These are phyloP conservation scores for Rhagologus leucostigma DNA, from an alignment of 2,113 vertebrate species.

Conservation along the genomic window DNA sequence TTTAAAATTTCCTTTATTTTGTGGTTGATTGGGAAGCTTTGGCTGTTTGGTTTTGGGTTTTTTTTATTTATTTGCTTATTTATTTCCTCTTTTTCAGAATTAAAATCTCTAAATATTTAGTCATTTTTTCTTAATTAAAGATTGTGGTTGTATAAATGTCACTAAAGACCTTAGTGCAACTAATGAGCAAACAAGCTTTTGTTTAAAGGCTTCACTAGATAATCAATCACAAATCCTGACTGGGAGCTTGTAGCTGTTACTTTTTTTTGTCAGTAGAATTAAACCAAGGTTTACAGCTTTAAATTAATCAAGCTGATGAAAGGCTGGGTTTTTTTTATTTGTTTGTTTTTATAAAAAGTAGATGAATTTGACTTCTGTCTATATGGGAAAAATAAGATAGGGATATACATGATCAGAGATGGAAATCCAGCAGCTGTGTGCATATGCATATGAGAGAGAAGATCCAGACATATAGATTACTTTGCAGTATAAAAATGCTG, in stretches of 20 bases:
- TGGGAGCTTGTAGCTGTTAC: not conserved
- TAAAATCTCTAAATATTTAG: not conserved
- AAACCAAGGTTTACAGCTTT: slow-evolving; percentile 19
- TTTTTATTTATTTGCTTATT: not conserved
- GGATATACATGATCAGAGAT: not conserved
- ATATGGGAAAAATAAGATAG: not conserved
- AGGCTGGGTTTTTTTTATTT: not conserved
- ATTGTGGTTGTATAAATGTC: not conserved
- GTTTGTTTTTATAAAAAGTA: not conserved
- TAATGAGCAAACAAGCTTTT: slow-evolving; percentile 49
- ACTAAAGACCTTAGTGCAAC: slow-evolving; percentile 17
- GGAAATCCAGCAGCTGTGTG: not conserved
- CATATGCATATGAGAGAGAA: not conserved
- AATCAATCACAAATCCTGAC: slow-evolving; percentile 26
- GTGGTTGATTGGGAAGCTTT: not conserved
- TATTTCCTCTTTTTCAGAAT: not conserved
- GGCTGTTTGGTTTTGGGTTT: not conserved
- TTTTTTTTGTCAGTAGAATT: slow-evolving; percentile 7
- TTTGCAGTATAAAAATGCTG: not conserved
- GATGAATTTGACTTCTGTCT: not conserved
- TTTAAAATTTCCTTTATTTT: not conserved
- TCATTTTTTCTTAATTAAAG: slow-evolving; percentile 27
- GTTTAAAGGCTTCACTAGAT: slow-evolving; percentile 10
- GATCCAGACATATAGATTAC: not conserved
- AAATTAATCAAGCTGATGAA: slow-evolving; percentile 7